Evolutionary conservation across 2,113 vertebrate species (phyloP), one percentile per base, ranked within the genome.

Genomic region (Zosterops lateralis): DNA sequence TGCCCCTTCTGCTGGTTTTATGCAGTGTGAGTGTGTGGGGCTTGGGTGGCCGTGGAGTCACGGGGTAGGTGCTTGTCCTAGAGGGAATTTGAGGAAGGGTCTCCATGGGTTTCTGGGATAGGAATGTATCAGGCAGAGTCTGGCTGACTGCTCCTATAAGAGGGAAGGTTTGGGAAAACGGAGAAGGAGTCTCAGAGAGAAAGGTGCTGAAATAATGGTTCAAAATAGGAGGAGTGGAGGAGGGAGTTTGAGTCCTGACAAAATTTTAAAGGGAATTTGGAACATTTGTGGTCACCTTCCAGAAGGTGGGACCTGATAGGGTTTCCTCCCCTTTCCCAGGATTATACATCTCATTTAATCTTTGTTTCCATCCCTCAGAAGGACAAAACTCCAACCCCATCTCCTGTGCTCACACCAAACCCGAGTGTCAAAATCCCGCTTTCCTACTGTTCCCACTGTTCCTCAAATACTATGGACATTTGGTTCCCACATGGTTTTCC

Each of bases 101-200:
- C 26, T 58, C 44, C 3, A 0, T 18, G 70, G 20, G 6, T 42
- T 82, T 54, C 29, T 19, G 34, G 22, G 57, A 3, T 81, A 5
- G 1, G 3, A 77, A 32, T 36, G 34, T 0, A 0, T 60, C 1
- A 0, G 51, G 62, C 15, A 12, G 13, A 13, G 31, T 38, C 44
- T 12, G 71, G 21, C 26, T 76, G 50, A 50, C 67, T 47, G 25
- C 32, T 80, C 19, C 53, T 7, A 0, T 22, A 4, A 34, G 4
- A 65, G 1, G 6, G 18, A 21, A 32, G 9, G 18, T 47, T 32
- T 42, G 66, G 48, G 47, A 48, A 66, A 72, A 44, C 4, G 40
- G 20, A 40, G 28, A 29, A 48, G 25, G 20, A 66, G 65, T 45
- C 31, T 34, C 24, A 6, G 26, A 53, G 12, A 11, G 45, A 57